Conservation (phyloP, 2,113 vertebrate species). For the Hirundichthys speculiger region DNA sequence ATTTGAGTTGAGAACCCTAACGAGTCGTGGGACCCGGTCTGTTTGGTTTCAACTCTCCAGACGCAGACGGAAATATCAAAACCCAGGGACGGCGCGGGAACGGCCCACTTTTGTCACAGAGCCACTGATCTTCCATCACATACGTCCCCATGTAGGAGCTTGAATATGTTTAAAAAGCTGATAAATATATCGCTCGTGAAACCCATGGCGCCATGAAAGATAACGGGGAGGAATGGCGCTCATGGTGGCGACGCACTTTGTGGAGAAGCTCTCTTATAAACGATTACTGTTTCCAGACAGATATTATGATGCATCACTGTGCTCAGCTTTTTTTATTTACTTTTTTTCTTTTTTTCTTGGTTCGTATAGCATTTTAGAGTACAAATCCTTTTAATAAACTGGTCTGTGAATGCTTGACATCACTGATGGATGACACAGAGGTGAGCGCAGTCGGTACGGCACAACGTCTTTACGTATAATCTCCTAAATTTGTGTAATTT, state of each 20-base stretch:
- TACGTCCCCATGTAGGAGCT: conserved; percentile 10
- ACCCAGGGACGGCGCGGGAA: conserved; percentile 38
- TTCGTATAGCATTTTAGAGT: conserved; percentile 40
- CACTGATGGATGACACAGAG: conserved; percentile 53
- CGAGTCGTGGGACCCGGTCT: conserved; percentile 52
- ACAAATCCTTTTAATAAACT: conserved; percentile 58
- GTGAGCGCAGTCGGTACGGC: conserved; percentile 26
- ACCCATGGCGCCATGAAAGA: background rate
- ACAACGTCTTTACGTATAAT: conserved; percentile 19
- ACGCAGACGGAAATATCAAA: conserved; percentile 64
- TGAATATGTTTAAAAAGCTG: background rate
- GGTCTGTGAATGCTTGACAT: conserved; percentile 39
- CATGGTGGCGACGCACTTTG: background rate
- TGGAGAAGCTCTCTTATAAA: conserved; percentile 18
- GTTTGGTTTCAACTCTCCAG: conserved; percentile 55
- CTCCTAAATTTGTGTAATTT: background rate
- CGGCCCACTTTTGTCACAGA: conserved; percentile 30
- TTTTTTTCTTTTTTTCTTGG: conserved; percentile 36
- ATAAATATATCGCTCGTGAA: background rate
- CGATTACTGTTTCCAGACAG: conserved; percentile 21
- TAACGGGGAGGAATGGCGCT: background rate
- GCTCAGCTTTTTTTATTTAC: conserved; percentile 28
- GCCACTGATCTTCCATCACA: conserved; percentile 10
- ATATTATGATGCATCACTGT: conserved; percentile 43
- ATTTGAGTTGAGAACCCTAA: conserved; percentile 64